Percentiles rank a stretch among this genome's conserved stretches.
These are phyloP conservation scores for Tiphia femorata DNA, from an alignment of 2,888 invertebrate genomes.

Conservation along the genomic window DNA sequence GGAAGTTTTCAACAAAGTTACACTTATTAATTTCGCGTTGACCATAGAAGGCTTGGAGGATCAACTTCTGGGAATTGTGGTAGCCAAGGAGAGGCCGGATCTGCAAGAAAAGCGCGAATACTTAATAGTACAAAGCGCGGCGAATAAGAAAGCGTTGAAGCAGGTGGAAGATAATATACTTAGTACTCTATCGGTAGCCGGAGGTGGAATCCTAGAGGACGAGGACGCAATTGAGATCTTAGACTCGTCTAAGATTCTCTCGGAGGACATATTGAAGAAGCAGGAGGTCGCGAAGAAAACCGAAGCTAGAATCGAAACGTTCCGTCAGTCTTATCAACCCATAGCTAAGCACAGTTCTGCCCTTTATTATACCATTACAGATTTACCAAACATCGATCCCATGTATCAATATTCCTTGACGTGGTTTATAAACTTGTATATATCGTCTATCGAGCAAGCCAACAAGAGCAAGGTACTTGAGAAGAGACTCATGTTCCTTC, in stretches of 20 bases:
- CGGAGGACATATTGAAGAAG: slow-evolving; percentile 72
- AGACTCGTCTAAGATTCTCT: slow-evolving; percentile 74
- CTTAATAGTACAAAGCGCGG: slow-evolving; percentile 72
- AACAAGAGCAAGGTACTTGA: slow-evolving; percentile 64
- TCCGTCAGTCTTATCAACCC: slow-evolving; percentile 71
- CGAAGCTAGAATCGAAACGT: slow-evolving; percentile 71
- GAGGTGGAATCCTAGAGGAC: slow-evolving; percentile 77
- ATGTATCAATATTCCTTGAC: slow-evolving; percentile 78
- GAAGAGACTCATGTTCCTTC: slow-evolving; percentile 71
- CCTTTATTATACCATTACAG: slow-evolving; percentile 74
- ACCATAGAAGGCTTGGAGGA: slow-evolving; percentile 74
- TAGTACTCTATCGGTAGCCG: slow-evolving; percentile 72
- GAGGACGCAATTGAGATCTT: slow-evolving; percentile 75
- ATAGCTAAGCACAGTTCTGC: slow-evolving; percentile 74
- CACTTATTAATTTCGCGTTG: slow-evolving; percentile 76
- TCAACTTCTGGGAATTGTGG: slow-evolving; percentile 75
- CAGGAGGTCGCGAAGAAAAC: slow-evolving; percentile 72
- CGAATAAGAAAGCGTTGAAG: slow-evolving; percentile 72
- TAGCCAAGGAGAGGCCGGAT: slow-evolving; percentile 76
- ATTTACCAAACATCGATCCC: slow-evolving; percentile 74
- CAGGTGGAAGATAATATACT: slow-evolving; percentile 77
- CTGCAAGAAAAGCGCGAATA: slow-evolving; percentile 74
- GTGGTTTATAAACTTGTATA: slow-evolving; percentile 77
- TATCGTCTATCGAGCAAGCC: slow-evolving; percentile 72
- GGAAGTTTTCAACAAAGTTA: slow-evolving; percentile 74